A percentile compares a stretch with the other conserved stretches of the same genome.
These are phyloP conservation scores for Gymnodraco acuticeps DNA, from an alignment of 2,797 vertebrate genomes.

Conservation along the genomic window DNA sequence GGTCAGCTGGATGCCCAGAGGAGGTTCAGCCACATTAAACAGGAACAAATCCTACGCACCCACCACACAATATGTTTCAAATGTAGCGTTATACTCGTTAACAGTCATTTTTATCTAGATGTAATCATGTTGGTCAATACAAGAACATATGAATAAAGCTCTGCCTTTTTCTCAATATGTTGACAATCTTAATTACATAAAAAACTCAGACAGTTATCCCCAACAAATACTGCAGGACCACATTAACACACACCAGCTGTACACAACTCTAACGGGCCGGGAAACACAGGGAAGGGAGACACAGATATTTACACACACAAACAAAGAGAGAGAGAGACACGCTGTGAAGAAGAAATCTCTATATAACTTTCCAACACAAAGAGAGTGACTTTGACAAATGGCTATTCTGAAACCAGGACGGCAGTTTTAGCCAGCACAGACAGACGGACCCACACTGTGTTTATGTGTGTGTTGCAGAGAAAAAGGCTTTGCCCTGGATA, in stretches of 20 bases:
- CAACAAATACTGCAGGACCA: background rate
- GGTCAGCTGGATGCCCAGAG: conserved; percentile 32
- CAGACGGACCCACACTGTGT: conserved; percentile 52
- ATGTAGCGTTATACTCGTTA: background rate
- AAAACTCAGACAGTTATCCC: background rate
- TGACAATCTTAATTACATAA: background rate
- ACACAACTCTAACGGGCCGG: background rate
- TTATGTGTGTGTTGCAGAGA: conserved; percentile 44
- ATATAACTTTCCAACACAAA: conserved; percentile 48
- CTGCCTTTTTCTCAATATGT: background rate
- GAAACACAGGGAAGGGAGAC: conserved; percentile 12
- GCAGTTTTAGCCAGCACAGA: conserved; percentile 61
- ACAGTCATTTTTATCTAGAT: background rate
- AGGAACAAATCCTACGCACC: conserved; percentile 21
- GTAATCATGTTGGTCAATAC: background rate
- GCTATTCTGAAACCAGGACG: conserved; percentile 62
- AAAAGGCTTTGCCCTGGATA: conserved; percentile 68
- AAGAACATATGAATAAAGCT: background rate
- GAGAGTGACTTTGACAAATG: conserved; percentile 77
- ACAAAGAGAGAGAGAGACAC: conserved; percentile 25
- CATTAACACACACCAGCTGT: conserved; percentile 1
- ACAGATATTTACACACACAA: conserved; percentile 25
- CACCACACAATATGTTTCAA: background rate
- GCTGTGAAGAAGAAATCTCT: conserved; percentile 27
- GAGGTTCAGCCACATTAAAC: conserved; percentile 40